Base-by-base conservation (phyloP, 2,888 invertebrate genomes). In the Drosophila tanythrix region DNA sequence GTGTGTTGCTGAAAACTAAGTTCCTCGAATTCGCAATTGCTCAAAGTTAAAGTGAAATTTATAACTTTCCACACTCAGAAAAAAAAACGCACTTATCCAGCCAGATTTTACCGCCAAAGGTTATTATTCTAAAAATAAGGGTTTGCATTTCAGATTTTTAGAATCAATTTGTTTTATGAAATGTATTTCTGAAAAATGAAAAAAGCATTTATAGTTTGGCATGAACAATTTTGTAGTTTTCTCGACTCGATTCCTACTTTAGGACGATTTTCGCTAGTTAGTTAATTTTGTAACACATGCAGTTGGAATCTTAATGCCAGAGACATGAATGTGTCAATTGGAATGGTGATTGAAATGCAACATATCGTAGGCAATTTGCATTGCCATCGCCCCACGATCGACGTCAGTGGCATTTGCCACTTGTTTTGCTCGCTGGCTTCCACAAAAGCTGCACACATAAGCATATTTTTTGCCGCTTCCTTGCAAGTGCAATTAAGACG, bases 381-480 rank as follows among this genome's bases (percentile, higher is more conserved):
- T 62, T 38, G 71, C 51, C 50, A 55, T 73, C 40, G 62, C 43
- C 46, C 53, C 76, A 62, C 65, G 52, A 59, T 65, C 59, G 62
- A 81, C 65, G 81, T 65, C 56, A 66, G 70, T 76, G 76, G 65
- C 76, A 74, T 76, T 74, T 74, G 71, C 74, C 79, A 73, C 74
- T 78, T 50, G 75, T 60, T 77, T 52, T 31, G 38, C 51, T 56
- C 27, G 57, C 46, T 52, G 50, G 59, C 60, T 70, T 8, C 53
- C 52, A 40, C 48, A 58, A 58, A 38, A 51, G 61, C 50, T 29
- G 50, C 40, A 46, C 43, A 74, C 79, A 74, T 55, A 75, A 78
- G 18, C 35, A 56, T 27, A 56, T 38, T 38, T 79, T 62, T 25
- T 51, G 68, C 61, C 57, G 76, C 63, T 81, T 81, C 71, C 77